Evolutionary conservation across 2,888 invertebrate genomes (phyloP).

Genomic region (Noctua janthe): DNA sequence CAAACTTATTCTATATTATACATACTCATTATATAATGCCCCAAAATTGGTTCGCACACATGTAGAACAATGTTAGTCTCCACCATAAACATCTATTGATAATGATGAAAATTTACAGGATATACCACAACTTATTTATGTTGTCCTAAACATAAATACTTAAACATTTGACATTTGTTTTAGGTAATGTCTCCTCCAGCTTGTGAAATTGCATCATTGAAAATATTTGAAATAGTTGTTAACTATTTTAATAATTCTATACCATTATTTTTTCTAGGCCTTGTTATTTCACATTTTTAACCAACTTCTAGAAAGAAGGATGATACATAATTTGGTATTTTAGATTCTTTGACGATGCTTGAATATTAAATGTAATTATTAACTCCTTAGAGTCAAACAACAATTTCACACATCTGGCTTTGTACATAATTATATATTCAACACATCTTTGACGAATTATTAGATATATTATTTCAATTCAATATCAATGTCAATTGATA

Average conservation of each 20-base stretch:
- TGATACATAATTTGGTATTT: neutral
- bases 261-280: constrained; percentile 31
- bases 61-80: constrained; percentile 34
- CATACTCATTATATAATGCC: constrained; percentile 53
- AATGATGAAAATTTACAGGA: constrained; percentile 3
- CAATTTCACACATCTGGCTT: neutral
- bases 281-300: constrained; percentile 12
- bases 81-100: constrained; percentile 11
- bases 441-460: constrained; percentile 24
- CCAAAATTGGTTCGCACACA: constrained; percentile 39
- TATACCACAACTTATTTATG: constrained; percentile 6
- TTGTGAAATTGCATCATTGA: constrained; percentile 20
- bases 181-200: neutral
- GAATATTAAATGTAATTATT: constrained; percentile 5
- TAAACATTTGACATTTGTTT: neutral
- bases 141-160: constrained; percentile 7
- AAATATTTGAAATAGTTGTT: constrained; percentile 5
- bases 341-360: neutral
- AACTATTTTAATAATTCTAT: neutral
- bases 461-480: neutral
- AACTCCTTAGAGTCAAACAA: constrained; percentile 6
- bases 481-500: constrained; percentile 9
- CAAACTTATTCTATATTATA: constrained; percentile 41
- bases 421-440: constrained; percentile 6
- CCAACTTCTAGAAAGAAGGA: neutral